Conservation (phyloP, 2,113 vertebrate species). For the Guaruba guarouba region DNA sequence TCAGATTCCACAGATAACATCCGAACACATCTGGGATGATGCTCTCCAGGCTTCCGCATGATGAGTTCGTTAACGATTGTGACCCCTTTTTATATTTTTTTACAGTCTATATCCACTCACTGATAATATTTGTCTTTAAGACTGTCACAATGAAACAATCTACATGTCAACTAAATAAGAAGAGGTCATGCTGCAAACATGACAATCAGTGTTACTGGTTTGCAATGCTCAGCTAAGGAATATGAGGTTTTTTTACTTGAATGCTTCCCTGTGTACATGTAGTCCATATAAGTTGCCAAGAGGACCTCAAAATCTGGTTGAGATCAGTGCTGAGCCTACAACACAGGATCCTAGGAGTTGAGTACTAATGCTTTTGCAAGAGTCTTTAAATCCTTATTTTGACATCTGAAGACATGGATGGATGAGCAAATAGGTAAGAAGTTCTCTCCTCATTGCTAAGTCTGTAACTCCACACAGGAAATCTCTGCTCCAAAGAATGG, state of each 20-base stretch:
- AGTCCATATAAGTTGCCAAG: not conserved
- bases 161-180: not conserved
- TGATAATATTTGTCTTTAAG: not conserved
- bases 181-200: not conserved
- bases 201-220: not conserved
- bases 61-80: not conserved
- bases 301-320: not conserved
- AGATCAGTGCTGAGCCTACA: not conserved
- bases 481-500: not conserved
- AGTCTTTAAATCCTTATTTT: not conserved
- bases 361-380: not conserved
- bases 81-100: not conserved
- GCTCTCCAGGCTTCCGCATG: not conserved
- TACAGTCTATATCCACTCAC: not conserved
- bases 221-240: not conserved
- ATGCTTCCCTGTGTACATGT: not conserved
- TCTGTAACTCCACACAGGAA: not conserved
- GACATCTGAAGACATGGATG: not conserved
- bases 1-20: not conserved
- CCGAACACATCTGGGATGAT: not conserved
- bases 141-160: not conserved
- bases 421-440: not conserved
- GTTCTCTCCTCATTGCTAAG: not conserved
- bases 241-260: not conserved
- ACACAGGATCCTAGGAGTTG: not conserved